Percentiles rank a stretch among this genome's conserved stretches.
phyloP scores from a whole-genome alignment of 1,140 invertebrate species.

The Drosophila quadrilineata region DNA sequence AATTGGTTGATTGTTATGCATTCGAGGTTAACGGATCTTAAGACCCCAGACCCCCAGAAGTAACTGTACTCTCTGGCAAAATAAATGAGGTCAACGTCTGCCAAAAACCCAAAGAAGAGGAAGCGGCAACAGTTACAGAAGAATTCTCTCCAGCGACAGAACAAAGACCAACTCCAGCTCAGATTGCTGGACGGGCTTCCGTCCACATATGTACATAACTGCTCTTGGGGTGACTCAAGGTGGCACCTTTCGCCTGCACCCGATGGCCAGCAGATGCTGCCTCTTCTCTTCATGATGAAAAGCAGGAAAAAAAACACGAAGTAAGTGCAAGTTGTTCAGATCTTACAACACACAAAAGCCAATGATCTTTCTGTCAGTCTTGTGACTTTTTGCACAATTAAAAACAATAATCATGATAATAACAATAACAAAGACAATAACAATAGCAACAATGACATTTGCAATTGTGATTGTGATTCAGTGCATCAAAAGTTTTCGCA shows the following conservation, averaged over 20 bases:
- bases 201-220: too few species aligned
- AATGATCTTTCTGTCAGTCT: constrained; percentile 6
- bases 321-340: constrained; percentile 1
- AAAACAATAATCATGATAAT: constrained; percentile 21
- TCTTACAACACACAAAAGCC: constrained; percentile 4
- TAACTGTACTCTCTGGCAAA: background rate
- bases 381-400: constrained; percentile 30
- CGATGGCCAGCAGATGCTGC: too few species aligned
- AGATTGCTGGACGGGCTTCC: too few species aligned
- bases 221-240: too few species aligned
- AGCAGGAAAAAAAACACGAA: background rate
- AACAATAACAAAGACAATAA: background rate
- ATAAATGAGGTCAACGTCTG: constrained; percentile 25
- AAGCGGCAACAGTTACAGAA: background rate
- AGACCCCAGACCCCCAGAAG: constrained; percentile 9
- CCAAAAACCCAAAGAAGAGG: background rate
- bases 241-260: constrained; percentile 10
- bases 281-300: too few species aligned
- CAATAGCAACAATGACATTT: constrained; percentile 10
- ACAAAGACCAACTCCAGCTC: too few species aligned
- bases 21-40: constrained; percentile 13
- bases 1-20: background rate
- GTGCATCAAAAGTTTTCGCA: background rate
- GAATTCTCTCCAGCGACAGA: background rate
- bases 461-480: constrained; percentile 5